phyloP scores from a whole-genome alignment of 2,797 vertebrate genomes.

The Syngnathus rostellatus region DNA sequence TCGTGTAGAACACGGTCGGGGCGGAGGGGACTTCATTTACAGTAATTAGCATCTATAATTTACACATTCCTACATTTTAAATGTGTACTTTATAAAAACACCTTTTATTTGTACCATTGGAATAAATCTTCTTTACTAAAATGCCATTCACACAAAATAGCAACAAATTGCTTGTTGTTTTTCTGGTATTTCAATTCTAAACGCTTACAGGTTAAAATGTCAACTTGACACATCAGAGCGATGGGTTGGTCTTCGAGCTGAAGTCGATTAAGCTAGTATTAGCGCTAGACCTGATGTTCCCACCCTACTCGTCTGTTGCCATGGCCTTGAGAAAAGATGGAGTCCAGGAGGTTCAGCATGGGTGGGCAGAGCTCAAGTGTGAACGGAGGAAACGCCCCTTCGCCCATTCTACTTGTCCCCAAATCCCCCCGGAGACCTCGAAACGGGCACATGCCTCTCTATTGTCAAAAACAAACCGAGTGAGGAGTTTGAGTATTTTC shows the following conservation, averaged over 20 bases:
- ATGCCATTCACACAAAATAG: neutral
- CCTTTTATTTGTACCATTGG: neutral
- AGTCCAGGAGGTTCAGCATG: slow-evolving; percentile 66
- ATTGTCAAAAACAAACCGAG: slow-evolving; percentile 28
- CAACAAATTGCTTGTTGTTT: slow-evolving; percentile 2
- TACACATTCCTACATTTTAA: neutral
- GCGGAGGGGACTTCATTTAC: neutral
- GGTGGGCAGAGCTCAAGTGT: slow-evolving; percentile 71
- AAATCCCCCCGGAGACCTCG: slow-evolving; percentile 40
- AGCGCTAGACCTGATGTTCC: slow-evolving; percentile 63
- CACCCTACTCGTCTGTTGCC: slow-evolving; percentile 64
- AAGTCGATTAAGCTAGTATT: slow-evolving; percentile 63
- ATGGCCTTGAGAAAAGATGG: slow-evolving; percentile 44
- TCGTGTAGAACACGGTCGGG: slow-evolving; percentile 25
- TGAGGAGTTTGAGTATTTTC: slow-evolving; percentile 43
- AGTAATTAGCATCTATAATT: neutral
- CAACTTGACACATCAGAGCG: slow-evolving; percentile 20
- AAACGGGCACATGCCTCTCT: slow-evolving; percentile 29
- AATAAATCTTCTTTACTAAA: neutral
- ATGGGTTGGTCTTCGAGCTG: slow-evolving; percentile 53
- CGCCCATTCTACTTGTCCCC: slow-evolving; percentile 17
- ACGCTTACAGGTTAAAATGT: slow-evolving; percentile 8
- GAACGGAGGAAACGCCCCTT: slow-evolving; percentile 64
- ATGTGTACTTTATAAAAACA: neutral
- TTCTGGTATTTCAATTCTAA: neutral